Percentiles rank a stretch among this genome's conserved stretches.
phyloP scores from a whole-genome alignment of 2,888 invertebrate species.

The Drosophila tanythrix region DNA sequence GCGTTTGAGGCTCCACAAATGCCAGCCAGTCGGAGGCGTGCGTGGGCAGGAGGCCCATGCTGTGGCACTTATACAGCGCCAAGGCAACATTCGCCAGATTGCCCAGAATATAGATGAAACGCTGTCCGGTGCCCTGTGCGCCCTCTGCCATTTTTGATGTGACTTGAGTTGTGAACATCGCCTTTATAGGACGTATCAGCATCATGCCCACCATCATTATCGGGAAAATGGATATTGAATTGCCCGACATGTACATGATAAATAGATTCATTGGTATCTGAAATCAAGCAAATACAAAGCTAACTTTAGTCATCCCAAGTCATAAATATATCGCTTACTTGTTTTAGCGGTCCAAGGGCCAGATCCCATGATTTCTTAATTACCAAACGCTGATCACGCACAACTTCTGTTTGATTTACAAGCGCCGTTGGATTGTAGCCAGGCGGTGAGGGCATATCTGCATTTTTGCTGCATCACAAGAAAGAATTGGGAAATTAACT shows the following conservation, averaged over 20 bases:
- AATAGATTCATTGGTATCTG: conserved; percentile 98
- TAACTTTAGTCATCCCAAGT: background rate
- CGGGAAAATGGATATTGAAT: conserved; percentile 99
- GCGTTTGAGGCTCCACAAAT: conserved; percentile 95
- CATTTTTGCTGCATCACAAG: conserved; percentile 77
- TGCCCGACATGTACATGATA: conserved; percentile 99
- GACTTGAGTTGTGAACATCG: conserved; percentile 94
- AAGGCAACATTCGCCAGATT: conserved; percentile 96
- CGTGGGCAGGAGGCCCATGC: conserved; percentile 98
- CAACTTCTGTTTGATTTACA: conserved; percentile 91
- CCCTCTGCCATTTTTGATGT: conserved; percentile 98
- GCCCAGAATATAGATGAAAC: conserved; percentile 96
- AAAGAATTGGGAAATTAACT: conserved; percentile 2
- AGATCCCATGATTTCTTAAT: conserved; percentile 99
- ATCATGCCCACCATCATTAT: conserved; percentile 99
- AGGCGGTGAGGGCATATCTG: conserved; percentile 91
- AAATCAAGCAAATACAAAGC: background rate
- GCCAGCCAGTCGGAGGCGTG: conserved; percentile 99
- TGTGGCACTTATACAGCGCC: conserved; percentile 98
- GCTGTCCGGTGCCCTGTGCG: conserved; percentile 94
- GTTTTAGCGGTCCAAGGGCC: conserved; percentile 96
- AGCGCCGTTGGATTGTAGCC: conserved; percentile 92
- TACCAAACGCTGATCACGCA: conserved; percentile 93
- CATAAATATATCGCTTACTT: conserved; percentile 85
- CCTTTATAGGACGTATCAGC: conserved; percentile 97